Conservation (phyloP, 2,797 vertebrate species). For the Macroramphosus scolopax region DNA sequence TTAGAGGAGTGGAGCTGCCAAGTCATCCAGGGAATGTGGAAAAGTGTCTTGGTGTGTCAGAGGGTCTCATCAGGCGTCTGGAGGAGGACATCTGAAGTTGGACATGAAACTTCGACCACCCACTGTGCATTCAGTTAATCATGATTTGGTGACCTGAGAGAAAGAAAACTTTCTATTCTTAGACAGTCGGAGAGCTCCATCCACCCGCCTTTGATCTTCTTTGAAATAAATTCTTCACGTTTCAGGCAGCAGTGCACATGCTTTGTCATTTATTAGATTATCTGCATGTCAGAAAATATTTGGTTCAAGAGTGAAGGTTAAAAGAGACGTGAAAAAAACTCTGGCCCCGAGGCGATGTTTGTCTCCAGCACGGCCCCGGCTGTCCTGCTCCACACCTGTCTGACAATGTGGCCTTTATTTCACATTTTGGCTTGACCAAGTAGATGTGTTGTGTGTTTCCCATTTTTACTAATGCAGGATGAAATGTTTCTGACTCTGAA, state of each 20-base stretch:
- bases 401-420: slow-evolving; percentile 55
- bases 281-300: slow-evolving; percentile 26
- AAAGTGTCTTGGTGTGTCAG: slow-evolving; percentile 64
- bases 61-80: slow-evolving; percentile 47
- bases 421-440: slow-evolving; percentile 25
- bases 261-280: slow-evolving; percentile 21
- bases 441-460: slow-evolving; percentile 23
- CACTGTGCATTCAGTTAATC: slow-evolving; percentile 15
- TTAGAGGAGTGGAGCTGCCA: slow-evolving; percentile 73
- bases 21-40: slow-evolving; percentile 79
- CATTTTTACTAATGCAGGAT: slow-evolving; percentile 27
- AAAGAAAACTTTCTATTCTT: slow-evolving; percentile 2
- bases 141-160: slow-evolving; percentile 14
- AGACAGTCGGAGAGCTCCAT: neutral
- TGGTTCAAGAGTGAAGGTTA: slow-evolving; percentile 35
- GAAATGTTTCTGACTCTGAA: slow-evolving; percentile 20
- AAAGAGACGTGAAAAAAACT: slow-evolving; percentile 40
- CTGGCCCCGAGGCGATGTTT: slow-evolving; percentile 52
- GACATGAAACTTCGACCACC: slow-evolving; percentile 66
- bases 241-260: slow-evolving; percentile 7
- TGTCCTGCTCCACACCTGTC: slow-evolving; percentile 72
- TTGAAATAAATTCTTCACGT: too few species aligned
- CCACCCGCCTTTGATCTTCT: too few species aligned
- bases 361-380: slow-evolving; percentile 35
- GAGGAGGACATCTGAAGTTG: slow-evolving; percentile 34